These are phyloP conservation scores for Chouioia cunea DNA, from an alignment of 2,888 invertebrate species.

Conservation along the genomic window DNA sequence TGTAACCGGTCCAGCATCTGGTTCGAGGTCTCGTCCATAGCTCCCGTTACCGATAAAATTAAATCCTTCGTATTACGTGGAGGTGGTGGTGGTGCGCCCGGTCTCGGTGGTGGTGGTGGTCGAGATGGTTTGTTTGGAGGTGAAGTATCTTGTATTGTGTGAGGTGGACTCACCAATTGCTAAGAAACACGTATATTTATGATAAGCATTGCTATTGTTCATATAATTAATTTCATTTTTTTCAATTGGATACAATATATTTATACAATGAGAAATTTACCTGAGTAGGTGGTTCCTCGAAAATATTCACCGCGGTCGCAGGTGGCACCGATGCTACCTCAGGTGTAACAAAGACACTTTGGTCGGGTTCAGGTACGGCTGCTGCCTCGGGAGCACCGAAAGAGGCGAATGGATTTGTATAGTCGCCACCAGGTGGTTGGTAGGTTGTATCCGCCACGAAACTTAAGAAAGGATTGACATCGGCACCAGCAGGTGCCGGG, in stretches of 20 bases:
- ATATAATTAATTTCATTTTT: no score
- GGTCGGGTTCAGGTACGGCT: conserved; percentile 49
- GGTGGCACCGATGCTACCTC: conserved; percentile 46
- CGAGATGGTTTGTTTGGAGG: conserved; percentile 50
- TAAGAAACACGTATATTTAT: no score
- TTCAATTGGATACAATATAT: no score
- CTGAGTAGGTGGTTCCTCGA: not conserved
- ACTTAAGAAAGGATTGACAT: conserved; percentile 64
- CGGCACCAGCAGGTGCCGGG: conserved; percentile 77
- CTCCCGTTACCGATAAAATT: conserved; percentile 87
- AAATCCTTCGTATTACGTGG: conserved; percentile 87
- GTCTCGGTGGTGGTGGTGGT: conserved; percentile 70
- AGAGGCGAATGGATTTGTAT: conserved; percentile 67
- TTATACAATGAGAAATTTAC: no score
- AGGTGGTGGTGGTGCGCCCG: conserved; percentile 74
- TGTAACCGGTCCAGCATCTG: conserved; percentile 86
- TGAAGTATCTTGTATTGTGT: conserved; percentile 6
- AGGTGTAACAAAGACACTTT: conserved; percentile 49
- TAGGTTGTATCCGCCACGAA: conserved; percentile 58
- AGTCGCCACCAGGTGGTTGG: conserved; percentile 56
- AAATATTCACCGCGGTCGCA: conserved; percentile 19
- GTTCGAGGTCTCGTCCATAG: conserved; percentile 89
- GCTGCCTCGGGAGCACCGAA: conserved; percentile 58
- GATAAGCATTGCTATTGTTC: no score
- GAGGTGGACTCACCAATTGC: not conserved